phyloP scores from a whole-genome alignment of 1,140 invertebrate species.

The Penaeus chinensis region DNA sequence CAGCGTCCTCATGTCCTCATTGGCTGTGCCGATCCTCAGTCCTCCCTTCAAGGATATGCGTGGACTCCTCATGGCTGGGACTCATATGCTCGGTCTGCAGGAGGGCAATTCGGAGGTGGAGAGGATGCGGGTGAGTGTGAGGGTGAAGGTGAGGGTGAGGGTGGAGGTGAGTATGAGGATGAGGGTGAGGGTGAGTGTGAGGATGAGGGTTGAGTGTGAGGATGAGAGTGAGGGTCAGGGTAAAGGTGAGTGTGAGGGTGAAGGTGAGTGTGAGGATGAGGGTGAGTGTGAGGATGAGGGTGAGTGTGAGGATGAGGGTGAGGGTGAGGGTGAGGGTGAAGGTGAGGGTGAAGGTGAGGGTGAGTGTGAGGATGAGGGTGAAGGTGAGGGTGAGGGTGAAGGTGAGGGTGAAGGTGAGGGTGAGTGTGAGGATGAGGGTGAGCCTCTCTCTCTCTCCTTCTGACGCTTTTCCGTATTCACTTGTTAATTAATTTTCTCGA shows the following conservation, averaged over 20 bases:
- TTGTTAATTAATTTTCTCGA: no score
- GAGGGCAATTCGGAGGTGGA: conserved; percentile 48
- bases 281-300: no score
- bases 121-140: conserved; percentile 36
- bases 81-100: conserved; percentile 25
- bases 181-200: no score
- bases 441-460: no score
- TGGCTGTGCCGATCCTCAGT: conserved; percentile 37
- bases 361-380: background rate
- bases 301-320: background rate
- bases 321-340: conserved; percentile 14
- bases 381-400: no score
- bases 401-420: no score
- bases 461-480: no score
- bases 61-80: conserved; percentile 23
- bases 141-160: background rate
- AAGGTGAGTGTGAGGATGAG: background rate
- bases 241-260: background rate
- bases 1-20: conserved; percentile 41
- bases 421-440: no score
- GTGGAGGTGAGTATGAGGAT: background rate
- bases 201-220: no score
- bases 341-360: background rate
- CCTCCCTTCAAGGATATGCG: conserved; percentile 38
- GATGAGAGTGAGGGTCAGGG: no score